A percentile compares a stretch with the other conserved stretches of the same genome.
Conservation (phyloP, 1,140 invertebrate genomes). For the Zaprionus vittiger region DNA sequence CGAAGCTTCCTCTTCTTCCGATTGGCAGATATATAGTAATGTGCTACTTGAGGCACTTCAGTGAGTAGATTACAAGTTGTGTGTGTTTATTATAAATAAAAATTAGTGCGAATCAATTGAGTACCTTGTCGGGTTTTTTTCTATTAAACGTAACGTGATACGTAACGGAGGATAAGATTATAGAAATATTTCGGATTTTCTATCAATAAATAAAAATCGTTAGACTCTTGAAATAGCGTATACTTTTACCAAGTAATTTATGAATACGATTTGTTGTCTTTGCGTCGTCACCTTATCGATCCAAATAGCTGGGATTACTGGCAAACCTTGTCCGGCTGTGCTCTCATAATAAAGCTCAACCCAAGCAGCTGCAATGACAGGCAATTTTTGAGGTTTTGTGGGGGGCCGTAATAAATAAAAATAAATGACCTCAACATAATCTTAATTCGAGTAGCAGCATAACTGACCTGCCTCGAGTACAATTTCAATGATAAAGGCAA, state of each 20-base stretch:
- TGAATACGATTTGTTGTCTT: neutral
- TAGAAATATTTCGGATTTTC: conserved; percentile 48
- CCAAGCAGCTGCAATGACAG: neutral
- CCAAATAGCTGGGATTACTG: neutral
- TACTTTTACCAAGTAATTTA: conserved; percentile 36
- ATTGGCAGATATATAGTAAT: too few relatives aligned
- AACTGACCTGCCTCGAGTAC: neutral
- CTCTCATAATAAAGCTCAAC: neutral
- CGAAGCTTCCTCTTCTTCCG: neutral
- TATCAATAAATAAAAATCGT: conserved; percentile 56
- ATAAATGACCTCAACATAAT: neutral
- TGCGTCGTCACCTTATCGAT: conserved; percentile 22
- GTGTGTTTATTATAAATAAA: conserved; percentile 31
- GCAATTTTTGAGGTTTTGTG: neutral
- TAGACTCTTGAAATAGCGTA: neutral
- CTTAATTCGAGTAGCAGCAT: neutral
- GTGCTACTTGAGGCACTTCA: neutral
- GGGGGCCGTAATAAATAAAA: neutral
- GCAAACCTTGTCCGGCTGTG: neutral
- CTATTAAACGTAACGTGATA: neutral
- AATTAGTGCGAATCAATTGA: conserved; percentile 18
- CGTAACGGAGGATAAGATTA: conserved; percentile 60
- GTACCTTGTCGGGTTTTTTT: neutral
- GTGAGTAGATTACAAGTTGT: neutral
- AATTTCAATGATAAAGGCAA: neutral